These are phyloP conservation scores for Speoplatyrhinus poulsoni DNA, from an alignment of 2,113 vertebrate species.

Conservation along the genomic window DNA sequence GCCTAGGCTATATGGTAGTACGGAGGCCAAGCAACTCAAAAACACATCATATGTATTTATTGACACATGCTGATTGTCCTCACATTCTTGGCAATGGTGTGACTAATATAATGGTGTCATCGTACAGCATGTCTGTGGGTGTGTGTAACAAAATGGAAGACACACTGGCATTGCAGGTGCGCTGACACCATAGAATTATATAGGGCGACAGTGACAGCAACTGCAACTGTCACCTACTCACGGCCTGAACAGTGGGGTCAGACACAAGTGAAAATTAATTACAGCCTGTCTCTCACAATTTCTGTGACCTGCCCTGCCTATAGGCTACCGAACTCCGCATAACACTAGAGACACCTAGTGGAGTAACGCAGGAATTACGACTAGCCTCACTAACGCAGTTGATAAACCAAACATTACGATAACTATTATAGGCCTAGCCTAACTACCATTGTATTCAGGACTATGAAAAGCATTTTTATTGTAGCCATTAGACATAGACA, in stretches of 20 bases:
- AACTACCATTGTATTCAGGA: no score
- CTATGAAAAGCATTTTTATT: no score
- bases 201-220: no score
- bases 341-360: slow-evolving; percentile 71
- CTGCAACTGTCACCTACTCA: no score
- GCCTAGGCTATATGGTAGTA: no score
- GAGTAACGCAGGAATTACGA: slow-evolving; percentile 28
- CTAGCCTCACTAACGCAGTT: background rate
- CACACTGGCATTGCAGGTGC: background rate
- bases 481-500: no score
- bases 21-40: no score
- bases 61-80: background rate
- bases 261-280: background rate
- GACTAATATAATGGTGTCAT: background rate
- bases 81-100: background rate
- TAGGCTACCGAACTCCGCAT: slow-evolving; percentile 7
- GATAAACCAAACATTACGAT: background rate
- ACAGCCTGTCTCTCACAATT: background rate
- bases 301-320: background rate
- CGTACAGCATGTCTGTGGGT: background rate
- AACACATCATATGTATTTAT: no score
- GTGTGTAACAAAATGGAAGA: background rate
- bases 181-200: no score
- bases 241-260: no score
- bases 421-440: no score